Conservation (phyloP, 92 coral and sea anemone genomes). For the Anthopleura xanthogrammica region DNA sequence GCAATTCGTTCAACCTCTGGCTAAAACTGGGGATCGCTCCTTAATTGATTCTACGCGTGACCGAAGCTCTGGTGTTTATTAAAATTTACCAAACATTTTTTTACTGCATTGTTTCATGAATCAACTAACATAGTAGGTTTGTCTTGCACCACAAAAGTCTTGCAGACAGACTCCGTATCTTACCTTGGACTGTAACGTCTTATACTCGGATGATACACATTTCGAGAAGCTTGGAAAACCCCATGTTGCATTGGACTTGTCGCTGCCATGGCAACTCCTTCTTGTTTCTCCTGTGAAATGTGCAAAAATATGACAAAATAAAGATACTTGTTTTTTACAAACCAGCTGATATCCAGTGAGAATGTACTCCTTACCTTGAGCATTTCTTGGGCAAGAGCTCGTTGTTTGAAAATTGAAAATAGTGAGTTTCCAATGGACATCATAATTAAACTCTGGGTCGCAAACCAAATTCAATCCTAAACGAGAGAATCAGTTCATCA, state of each 20-base stretch:
- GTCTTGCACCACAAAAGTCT: no score
- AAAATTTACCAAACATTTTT: no score
- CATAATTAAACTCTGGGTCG: conserved; percentile 76
- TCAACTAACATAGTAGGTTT: no score
- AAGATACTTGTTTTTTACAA: background rate
- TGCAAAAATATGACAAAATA: background rate
- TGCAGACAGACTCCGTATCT: no score
- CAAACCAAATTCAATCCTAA: conserved; percentile 74
- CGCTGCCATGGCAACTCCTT: conserved; percentile 76
- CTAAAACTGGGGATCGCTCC: no score
- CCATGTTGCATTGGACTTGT: conserved; percentile 74
- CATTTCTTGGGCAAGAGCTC: conserved; percentile 78
- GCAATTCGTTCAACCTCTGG: no score
- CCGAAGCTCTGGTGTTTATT: no score
- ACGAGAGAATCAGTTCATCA: background rate
- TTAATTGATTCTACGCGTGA: background rate
- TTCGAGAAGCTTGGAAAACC: conserved; percentile 76
- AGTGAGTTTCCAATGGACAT: conserved; percentile 72
- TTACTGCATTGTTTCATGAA: no score
- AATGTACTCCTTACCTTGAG: conserved; percentile 62
- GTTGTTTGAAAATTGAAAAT: conserved; percentile 58
- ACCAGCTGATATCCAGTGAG: no score
- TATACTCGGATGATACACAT: conserved; percentile 72
- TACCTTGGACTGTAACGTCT: conserved; percentile 73
- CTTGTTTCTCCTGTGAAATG: conserved; percentile 50